These are phyloP conservation scores for Penaeus indicus DNA, from an alignment of 1,140 invertebrate genomes.

Conservation along the genomic window DNA sequence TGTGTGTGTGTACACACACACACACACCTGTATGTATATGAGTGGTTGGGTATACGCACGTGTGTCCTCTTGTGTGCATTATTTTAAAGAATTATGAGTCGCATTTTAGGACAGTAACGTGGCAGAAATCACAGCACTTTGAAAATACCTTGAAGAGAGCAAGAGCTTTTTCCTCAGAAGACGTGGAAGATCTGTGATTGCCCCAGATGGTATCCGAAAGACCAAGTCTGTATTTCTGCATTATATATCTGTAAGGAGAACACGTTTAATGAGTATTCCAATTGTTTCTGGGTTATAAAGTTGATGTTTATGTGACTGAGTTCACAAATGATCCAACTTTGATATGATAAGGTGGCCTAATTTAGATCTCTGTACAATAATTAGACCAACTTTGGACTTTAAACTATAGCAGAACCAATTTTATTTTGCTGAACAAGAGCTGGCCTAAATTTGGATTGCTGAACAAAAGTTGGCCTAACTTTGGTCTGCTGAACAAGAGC, in stretches of 20 bases:
- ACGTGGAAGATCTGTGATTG: conserved; percentile 8
- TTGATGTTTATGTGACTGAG: no score
- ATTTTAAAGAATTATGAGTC: neutral
- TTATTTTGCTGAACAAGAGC: no score
- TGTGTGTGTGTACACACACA: neutral
- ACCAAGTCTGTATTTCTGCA: conserved; percentile 24
- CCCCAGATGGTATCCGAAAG: neutral
- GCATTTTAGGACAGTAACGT: neutral
- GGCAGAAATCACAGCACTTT: neutral
- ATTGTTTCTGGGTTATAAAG: no score
- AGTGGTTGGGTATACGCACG: neutral
- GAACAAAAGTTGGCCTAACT: no score
- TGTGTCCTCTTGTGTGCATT: neutral
- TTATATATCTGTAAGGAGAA: conserved; percentile 32
- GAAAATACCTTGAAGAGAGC: conserved; percentile 36
- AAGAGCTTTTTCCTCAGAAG: conserved; percentile 19
- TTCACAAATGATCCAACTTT: no score
- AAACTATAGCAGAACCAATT: no score
- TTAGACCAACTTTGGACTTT: no score
- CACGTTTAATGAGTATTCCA: neutral
- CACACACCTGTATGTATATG: neutral
- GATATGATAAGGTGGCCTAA: no score
- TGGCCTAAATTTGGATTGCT: no score
- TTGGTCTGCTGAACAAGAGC: no score
- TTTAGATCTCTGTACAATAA: no score